Evolutionary conservation across 1,140 invertebrate species (phyloP).

Genomic region (Rhagoletis zephyria): DNA sequence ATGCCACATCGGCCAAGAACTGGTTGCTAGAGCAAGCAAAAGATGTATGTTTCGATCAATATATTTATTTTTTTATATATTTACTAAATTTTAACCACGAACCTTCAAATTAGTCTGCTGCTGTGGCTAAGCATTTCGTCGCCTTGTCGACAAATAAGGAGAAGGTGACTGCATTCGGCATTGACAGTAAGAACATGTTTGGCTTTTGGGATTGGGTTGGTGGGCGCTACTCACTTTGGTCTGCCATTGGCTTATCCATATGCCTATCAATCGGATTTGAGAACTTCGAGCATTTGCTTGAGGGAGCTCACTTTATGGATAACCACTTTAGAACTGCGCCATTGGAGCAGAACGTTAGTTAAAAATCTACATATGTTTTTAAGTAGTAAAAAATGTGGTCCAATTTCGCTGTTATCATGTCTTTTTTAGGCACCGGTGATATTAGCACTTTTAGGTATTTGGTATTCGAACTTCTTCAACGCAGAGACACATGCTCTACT

Average conservation of each 20-base stretch:
- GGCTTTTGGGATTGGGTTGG: slow-evolving; percentile 99
- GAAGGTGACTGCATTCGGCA: slow-evolving; percentile 97
- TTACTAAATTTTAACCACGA: slow-evolving; percentile 20
- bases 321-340: slow-evolving; percentile 92
- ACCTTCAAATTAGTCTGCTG: slow-evolving; percentile 77
- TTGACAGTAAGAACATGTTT: slow-evolving; percentile 98
- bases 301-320: slow-evolving; percentile 94
- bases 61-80: slow-evolving; percentile 49
- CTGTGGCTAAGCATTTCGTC: slow-evolving; percentile 97
- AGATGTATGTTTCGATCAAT: slow-evolving; percentile 80
- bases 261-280: slow-evolving; percentile 94
- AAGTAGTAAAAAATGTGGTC: neutral
- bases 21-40: slow-evolving; percentile 93
- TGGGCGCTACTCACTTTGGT: slow-evolving; percentile 97
- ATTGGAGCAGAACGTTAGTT: slow-evolving; percentile 92
- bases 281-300: slow-evolving; percentile 93
- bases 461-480: slow-evolving; percentile 96
- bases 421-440: slow-evolving; percentile 88
- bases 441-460: slow-evolving; percentile 93
- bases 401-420: neutral
- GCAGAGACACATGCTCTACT: slow-evolving; percentile 96
- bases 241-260: slow-evolving; percentile 97
- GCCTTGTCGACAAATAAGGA: slow-evolving; percentile 95
- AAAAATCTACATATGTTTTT: no score
- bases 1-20: slow-evolving; percentile 95